Percentiles rank a stretch among this genome's conserved stretches.
Evolutionary conservation across 2,113 vertebrate genomes (phyloP).

Genomic region (Phocoena sinus): DNA sequence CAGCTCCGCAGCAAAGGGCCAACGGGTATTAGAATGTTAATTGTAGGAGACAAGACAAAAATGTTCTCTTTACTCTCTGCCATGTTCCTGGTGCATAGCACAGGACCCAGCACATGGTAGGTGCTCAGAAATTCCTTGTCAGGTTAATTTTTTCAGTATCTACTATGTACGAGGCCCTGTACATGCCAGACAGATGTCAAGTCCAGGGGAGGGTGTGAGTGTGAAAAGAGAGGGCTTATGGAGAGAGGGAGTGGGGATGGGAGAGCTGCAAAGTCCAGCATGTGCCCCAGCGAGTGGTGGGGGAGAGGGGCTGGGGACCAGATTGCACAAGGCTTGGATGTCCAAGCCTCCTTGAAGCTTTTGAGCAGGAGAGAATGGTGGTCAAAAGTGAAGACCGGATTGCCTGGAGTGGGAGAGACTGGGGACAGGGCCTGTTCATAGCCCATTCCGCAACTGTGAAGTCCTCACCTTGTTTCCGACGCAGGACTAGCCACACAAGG

Average conservation of each 20-base stretch:
- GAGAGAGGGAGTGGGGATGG: neutral
- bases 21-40: neutral
- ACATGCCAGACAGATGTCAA: neutral
- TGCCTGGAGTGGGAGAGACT: neutral
- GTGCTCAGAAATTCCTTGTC: neutral
- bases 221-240: neutral
- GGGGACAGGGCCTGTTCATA: neutral
- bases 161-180: neutral
- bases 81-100: accelerated
- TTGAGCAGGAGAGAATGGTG: neutral
- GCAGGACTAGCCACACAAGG: neutral
- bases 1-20: too few relatives aligned
- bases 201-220: neutral
- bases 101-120: neutral
- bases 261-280: neutral
- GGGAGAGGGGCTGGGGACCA: neutral
- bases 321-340: neutral
- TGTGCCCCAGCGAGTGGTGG: neutral
- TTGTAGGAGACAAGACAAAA: neutral
- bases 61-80: neutral
- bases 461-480: neutral
- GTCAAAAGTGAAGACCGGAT: too few relatives aligned
- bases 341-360: neutral
- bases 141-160: neutral
- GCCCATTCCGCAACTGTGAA: neutral